phyloP scores from a whole-genome alignment of 2,888 invertebrate genomes.

The Drosophila cognata region DNA sequence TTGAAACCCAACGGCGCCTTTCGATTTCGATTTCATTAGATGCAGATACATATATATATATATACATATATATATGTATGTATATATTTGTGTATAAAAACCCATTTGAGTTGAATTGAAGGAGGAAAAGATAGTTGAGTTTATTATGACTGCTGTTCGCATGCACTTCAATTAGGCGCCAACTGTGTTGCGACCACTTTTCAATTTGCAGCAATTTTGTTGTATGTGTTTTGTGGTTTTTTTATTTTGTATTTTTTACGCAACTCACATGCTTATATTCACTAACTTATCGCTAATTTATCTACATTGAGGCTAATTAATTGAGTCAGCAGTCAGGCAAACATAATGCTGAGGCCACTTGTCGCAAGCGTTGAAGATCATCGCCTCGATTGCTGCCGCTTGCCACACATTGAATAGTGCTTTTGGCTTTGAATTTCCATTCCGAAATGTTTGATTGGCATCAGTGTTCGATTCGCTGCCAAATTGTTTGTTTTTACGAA shows the following conservation, averaged over 20 bases:
- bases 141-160: conserved; percentile 46
- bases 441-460: conserved; percentile 49
- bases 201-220: conserved; percentile 57
- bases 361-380: conserved; percentile 48
- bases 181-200: conserved; percentile 62
- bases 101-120: conserved; percentile 16
- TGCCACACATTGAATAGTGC: conserved; percentile 19
- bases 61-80: not conserved
- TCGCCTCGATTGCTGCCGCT: conserved; percentile 35
- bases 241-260: conserved; percentile 29
- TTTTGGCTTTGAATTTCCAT: conserved; percentile 52
- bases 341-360: conserved; percentile 43
- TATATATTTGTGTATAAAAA: not conserved
- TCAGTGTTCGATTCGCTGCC: conserved; percentile 39
- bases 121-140: not conserved
- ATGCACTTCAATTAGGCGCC: conserved; percentile 76
- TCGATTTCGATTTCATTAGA: conserved; percentile 62
- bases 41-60: conserved; percentile 8
- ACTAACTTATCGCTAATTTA: conserved; percentile 69
- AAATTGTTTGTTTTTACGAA: conserved; percentile 35
- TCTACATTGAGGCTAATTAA: conserved; percentile 75
- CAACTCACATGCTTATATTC: conserved; percentile 33
- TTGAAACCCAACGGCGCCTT: conserved; percentile 62
- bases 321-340: conserved; percentile 45
- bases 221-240: not conserved